Evolutionary conservation across 2,113 vertebrate species (phyloP).

Genomic region (Bubo bubo): DNA sequence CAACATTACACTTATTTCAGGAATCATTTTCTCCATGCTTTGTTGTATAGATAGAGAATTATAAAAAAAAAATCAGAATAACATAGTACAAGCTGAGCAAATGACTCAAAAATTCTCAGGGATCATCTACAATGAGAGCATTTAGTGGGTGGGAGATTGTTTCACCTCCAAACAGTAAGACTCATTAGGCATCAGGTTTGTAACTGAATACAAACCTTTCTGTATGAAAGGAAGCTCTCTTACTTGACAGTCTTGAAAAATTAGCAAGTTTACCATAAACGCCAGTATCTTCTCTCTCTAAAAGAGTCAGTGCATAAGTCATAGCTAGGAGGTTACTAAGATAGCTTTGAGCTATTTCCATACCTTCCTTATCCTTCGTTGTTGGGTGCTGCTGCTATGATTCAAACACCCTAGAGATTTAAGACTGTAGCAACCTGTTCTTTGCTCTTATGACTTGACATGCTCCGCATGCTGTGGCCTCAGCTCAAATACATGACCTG

Average conservation of each 20-base stretch:
- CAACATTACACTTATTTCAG: background rate
- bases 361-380: background rate
- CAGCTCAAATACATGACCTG: background rate
- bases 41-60: background rate
- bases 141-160: background rate
- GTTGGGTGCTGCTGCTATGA: background rate
- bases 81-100: background rate
- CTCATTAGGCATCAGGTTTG: background rate
- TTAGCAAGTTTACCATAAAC: background rate
- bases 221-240: rapidly evolving
- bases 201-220: background rate
- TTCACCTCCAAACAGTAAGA: background rate
- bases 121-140: background rate
- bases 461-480: background rate
- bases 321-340: background rate
- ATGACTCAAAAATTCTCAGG: background rate
- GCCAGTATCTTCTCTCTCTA: background rate
- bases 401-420: background rate
- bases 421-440: background rate
- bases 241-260: background rate
- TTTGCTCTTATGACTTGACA: background rate
- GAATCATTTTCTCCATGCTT: background rate
- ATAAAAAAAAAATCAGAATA: background rate
- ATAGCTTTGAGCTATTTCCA: background rate
- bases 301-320: background rate